Evolutionary conservation across 2,888 invertebrate species (phyloP).

Genomic region (Cloeon dipterum): DNA sequence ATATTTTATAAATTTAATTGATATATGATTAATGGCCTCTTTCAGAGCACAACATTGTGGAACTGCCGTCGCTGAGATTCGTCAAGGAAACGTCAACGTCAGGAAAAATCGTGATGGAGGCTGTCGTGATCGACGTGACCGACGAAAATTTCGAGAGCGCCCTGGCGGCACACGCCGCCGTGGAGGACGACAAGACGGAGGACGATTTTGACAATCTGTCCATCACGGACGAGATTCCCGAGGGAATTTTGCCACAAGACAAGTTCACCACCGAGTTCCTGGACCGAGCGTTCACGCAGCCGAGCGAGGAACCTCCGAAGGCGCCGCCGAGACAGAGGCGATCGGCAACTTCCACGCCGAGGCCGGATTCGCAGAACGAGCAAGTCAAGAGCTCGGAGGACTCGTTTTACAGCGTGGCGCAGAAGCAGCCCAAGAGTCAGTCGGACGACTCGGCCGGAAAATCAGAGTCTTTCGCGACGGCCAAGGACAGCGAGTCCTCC

Average conservation of each 20-base stretch:
- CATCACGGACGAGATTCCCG: constrained; percentile 31
- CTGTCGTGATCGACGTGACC: constrained; percentile 71
- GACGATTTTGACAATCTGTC: constrained; percentile 72
- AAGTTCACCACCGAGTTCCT: constrained; percentile 24
- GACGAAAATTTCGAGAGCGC: constrained; percentile 44
- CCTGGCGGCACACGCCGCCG: constrained; percentile 36
- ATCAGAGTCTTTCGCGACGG: constrained; percentile 10
- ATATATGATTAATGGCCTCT: constrained; percentile 6
- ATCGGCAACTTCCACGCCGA: constrained; percentile 1
- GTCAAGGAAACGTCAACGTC: constrained; percentile 75
- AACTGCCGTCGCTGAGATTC: constrained; percentile 67
- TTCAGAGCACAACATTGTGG: constrained; percentile 60
- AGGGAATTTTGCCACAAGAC: constrained; percentile 20
- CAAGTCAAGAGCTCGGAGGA: constrained; percentile 4
- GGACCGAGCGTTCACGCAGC: constrained; percentile 12
- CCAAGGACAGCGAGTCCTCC: constrained; percentile 2
- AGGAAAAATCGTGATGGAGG: constrained; percentile 73
- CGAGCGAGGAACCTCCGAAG: constrained; percentile 30
- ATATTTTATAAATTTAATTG: neutral
- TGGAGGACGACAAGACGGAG: constrained; percentile 56
- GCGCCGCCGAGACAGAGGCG: constrained; percentile 24
- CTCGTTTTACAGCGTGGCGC: constrained; percentile 2
- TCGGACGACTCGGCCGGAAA: neutral
- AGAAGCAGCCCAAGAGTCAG: neutral
- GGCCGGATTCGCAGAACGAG: constrained; percentile 1